phyloP scores from a whole-genome alignment of 1,140 invertebrate genomes.

The Acromyrmex heyeri region DNA sequence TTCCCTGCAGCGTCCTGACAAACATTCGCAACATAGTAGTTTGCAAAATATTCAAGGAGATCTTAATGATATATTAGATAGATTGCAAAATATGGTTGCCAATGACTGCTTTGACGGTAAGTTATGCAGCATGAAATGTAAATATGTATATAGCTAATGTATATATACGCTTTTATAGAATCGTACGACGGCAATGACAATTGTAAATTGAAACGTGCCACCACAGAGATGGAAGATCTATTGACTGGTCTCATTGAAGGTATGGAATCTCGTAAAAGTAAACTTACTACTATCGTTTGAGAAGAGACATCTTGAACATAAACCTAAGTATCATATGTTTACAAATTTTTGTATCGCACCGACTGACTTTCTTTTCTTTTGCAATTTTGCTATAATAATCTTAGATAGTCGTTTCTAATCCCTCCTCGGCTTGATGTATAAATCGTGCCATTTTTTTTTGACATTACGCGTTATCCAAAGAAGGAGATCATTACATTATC shows the following conservation, averaged over 20 bases:
- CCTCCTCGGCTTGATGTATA: neutral
- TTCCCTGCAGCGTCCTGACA: slow-evolving; percentile 83
- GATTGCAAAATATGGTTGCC: slow-evolving; percentile 87
- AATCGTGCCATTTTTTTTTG: slow-evolving; percentile 24
- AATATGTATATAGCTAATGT: slow-evolving; percentile 24
- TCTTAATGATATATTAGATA: slow-evolving; percentile 86
- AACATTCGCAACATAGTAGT: slow-evolving; percentile 85
- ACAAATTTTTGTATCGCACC: slow-evolving; percentile 53
- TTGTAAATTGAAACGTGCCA: slow-evolving; percentile 83
- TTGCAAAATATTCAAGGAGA: slow-evolving; percentile 87
- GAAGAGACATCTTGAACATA: slow-evolving; percentile 26
- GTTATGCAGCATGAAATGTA: slow-evolving; percentile 5
- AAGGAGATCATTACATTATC: slow-evolving; percentile 3
- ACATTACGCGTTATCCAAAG: slow-evolving; percentile 41
- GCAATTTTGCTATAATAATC: slow-evolving; percentile 14
- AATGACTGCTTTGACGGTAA: slow-evolving; percentile 85
- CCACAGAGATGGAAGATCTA: slow-evolving; percentile 84
- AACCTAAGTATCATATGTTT: slow-evolving; percentile 2
- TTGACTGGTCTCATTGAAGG: slow-evolving; percentile 83
- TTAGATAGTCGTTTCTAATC: slow-evolving; percentile 6
- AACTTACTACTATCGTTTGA: slow-evolving; percentile 82
- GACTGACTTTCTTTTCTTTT: slow-evolving; percentile 30
- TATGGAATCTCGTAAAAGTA: slow-evolving; percentile 84
- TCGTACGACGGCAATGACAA: slow-evolving; percentile 82
- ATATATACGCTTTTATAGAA: slow-evolving; percentile 70